Evolutionary conservation across 2,797 vertebrate species (phyloP), one percentile per base, ranked within the genome.

Genomic region (Lagodon rhomboides): DNA sequence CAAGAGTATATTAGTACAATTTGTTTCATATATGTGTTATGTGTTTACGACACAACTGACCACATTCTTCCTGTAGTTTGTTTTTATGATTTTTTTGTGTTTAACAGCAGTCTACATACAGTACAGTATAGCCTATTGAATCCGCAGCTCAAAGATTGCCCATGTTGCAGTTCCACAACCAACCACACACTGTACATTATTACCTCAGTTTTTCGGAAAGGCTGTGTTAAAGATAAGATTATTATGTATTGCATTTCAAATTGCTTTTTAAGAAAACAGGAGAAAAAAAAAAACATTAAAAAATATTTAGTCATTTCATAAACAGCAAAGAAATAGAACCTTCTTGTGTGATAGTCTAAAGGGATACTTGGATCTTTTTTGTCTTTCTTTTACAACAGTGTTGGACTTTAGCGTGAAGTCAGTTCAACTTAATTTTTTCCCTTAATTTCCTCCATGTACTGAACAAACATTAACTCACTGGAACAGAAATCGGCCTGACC

Each of bases 201-300:
- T 89, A 91, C 84, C 88, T 91, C 86, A 11, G 83, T 79, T 80
- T 81, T 67, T 67, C 58, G 50, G 79, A 92, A 91, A 93, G 89
- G 90, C 91, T 91, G 77, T 89, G 79, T 85, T 84, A 71, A 62
- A 83, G 80, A 86, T 89, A 82, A 76, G 76, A 89, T 88, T 88
- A 89, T 85, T 85, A 90, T 12, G 84, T 96, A 95, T 96, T 96
- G 95, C 95, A 96, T 96, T 93, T 93, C 82, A 92, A 91, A 94
- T 95, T 94, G 93, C 89, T 91, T 93, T 88, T 90, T 79, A 91
- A 88, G 70, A 84, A 88, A 84, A 87, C 50, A 85, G 61, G 65
- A 72, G n/a, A n/a, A n/a, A 63, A 79, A 64, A 69, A 80, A 83
- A 34, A 65, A 62, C 54, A 76, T 80, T 64, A 71, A 92, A 90